A percentile compares a stretch with the other conserved stretches of the same genome.
Conservation (phyloP, 1,140 invertebrate genomes). For the Venustaconcha ellipsiformis region DNA sequence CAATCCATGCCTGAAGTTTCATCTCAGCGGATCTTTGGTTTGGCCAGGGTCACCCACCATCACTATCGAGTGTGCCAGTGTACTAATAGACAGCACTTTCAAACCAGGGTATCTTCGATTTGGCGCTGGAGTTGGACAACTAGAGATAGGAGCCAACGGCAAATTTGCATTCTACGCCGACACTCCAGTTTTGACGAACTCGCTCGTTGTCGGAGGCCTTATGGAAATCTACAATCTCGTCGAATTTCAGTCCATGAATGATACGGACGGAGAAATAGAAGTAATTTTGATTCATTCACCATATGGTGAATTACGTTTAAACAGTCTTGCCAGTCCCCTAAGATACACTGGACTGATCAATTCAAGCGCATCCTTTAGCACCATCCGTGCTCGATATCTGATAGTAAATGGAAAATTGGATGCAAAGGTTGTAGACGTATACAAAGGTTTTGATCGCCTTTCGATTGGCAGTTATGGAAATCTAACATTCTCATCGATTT, state of each 20-base stretch:
- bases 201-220: constrained; percentile 37
- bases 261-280: constrained; percentile 29
- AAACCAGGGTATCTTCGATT: constrained; percentile 39
- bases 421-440: constrained; percentile 21
- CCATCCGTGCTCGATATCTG: constrained; percentile 31
- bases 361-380: constrained; percentile 24
- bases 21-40: constrained; percentile 29
- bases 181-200: constrained; percentile 38
- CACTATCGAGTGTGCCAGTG: constrained; percentile 40
- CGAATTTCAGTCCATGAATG: constrained; percentile 36
- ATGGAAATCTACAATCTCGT: constrained; percentile 43
- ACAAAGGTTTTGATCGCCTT: constrained; percentile 34
- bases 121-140: constrained; percentile 25
- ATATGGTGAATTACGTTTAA: constrained; percentile 34
- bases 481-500: constrained; percentile 32
- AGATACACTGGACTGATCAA: constrained; percentile 2
- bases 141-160: constrained; percentile 34
- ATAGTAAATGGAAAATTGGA: constrained; percentile 37
- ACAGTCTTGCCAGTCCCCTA: constrained; percentile 22
- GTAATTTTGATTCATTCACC: constrained; percentile 35
- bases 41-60: constrained; percentile 37
- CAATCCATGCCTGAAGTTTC: constrained; percentile 37
- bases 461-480: constrained; percentile 25
- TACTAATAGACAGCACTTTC: constrained; percentile 47
- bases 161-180: constrained; percentile 33